Percentiles rank a stretch among this genome's conserved stretches.
Evolutionary conservation across 2,797 vertebrate species (phyloP).

Genomic region (Astyanax mexicanus): DNA sequence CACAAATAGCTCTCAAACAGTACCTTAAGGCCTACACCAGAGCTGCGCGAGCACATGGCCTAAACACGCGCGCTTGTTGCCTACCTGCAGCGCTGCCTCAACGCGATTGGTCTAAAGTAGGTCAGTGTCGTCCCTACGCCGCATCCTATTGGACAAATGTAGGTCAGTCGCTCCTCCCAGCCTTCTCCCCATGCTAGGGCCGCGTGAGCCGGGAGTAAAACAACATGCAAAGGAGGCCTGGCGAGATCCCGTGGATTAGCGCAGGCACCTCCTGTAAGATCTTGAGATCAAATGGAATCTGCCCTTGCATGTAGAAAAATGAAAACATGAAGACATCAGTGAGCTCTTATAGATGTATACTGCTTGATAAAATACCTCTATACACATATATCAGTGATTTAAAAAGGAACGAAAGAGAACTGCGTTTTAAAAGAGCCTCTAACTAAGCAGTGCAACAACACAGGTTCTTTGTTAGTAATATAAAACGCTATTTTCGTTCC

Average conservation of each 20-base stretch:
- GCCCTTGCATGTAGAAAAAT: slow-evolving; percentile 39
- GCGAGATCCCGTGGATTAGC: slow-evolving; percentile 62
- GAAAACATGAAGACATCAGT: slow-evolving; percentile 38
- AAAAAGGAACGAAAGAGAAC: too few relatives aligned
- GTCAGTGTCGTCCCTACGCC: slow-evolving; percentile 79
- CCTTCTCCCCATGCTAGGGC: slow-evolving; percentile 73
- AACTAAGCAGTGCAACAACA: too few relatives aligned
- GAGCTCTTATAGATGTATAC: too few relatives aligned
- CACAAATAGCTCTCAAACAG: slow-evolving; percentile 44
- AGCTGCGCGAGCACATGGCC: slow-evolving; percentile 74
- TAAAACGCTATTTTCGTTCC: too few relatives aligned
- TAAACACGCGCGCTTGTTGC: slow-evolving; percentile 75
- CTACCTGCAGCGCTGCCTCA: slow-evolving; percentile 66
- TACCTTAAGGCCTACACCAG: slow-evolving; percentile 55
- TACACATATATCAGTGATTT: too few relatives aligned
- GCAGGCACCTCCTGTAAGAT: slow-evolving; percentile 46
- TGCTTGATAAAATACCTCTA: too few relatives aligned
- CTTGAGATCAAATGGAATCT: slow-evolving; percentile 52
- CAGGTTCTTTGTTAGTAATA: too few relatives aligned
- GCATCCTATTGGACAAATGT: slow-evolving; percentile 85
- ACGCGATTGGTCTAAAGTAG: slow-evolving; percentile 81
- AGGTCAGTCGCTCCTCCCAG: slow-evolving; percentile 88
- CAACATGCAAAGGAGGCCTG: slow-evolving; percentile 45
- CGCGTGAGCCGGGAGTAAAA: slow-evolving; percentile 74
- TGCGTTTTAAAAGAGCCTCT: too few relatives aligned